Percentiles rank a stretch among this genome's conserved stretches.
Conservation (phyloP, 2,113 vertebrate genomes). For the Sceloporus undulatus region DNA sequence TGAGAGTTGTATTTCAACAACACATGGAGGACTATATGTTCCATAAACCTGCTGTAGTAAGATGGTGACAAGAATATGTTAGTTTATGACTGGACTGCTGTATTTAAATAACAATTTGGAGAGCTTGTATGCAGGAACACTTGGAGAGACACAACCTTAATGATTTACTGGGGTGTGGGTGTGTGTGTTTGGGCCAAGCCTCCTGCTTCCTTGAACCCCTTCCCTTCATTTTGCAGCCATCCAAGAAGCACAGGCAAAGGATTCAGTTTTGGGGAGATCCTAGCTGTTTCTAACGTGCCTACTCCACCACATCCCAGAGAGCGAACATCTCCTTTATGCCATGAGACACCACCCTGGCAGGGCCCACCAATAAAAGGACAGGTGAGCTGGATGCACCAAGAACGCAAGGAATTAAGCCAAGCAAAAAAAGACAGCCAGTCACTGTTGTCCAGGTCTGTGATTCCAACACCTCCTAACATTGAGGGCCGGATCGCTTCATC, state of each 20-base stretch:
- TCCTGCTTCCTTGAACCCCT: not conserved
- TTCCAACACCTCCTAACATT: not conserved
- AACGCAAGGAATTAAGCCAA: not conserved
- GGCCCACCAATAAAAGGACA: not conserved
- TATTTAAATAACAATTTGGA: not conserved
- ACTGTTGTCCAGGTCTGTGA: not conserved
- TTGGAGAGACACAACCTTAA: slow-evolving; percentile 16
- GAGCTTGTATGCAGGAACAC: not conserved
- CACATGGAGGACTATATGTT: not conserved
- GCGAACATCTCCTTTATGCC: not conserved
- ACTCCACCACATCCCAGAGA: not conserved
- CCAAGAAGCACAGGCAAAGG: not conserved
- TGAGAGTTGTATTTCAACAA: not conserved
- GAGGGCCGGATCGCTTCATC: not conserved
- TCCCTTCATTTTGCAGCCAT: slow-evolving; percentile 6
- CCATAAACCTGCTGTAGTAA: not conserved
- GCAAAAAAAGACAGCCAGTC: not conserved
- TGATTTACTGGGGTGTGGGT: not conserved
- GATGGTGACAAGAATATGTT: not conserved
- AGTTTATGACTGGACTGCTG: slow-evolving; percentile 5
- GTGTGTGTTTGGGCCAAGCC: not conserved
- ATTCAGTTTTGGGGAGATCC: not conserved
- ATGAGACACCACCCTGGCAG: not conserved
- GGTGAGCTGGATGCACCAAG: not conserved
- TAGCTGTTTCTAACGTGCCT: not conserved